These are phyloP conservation scores for Oreochromis spilurus DNA, from an alignment of 2,113 vertebrate species.

Conservation along the genomic window DNA sequence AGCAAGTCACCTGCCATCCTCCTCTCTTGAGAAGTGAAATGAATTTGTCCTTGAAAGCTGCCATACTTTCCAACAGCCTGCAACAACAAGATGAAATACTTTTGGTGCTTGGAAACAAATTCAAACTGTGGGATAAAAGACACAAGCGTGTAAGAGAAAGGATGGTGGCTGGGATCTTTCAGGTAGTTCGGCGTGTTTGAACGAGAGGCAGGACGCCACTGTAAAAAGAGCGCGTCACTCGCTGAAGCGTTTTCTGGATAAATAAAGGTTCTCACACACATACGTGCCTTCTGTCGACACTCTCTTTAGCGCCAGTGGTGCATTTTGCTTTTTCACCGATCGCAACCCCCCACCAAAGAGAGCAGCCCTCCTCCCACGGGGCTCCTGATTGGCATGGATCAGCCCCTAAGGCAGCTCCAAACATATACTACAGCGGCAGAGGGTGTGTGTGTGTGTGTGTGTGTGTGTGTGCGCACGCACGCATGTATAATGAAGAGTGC, in stretches of 20 bases:
- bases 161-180: neutral
- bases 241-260: neutral
- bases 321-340: conserved; percentile 38
- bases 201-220: neutral
- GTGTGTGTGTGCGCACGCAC: neutral
- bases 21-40: neutral
- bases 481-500: conserved; percentile 10
- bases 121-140: neutral
- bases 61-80: neutral
- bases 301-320: conserved; percentile 33
- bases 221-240: neutral
- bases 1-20: neutral
- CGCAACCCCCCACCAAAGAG: conserved; percentile 31
- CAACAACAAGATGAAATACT: neutral
- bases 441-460: neutral
- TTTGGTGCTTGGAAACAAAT: neutral
- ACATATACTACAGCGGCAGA: neutral
- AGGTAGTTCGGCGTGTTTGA: neutral
- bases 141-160: neutral
- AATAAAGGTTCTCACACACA: neutral
- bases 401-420: neutral
- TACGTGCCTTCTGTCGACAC: conserved; percentile 40
- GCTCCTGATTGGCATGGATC: conserved; percentile 39
- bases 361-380: conserved; percentile 42
- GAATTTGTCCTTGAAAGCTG: neutral